These are phyloP conservation scores for Teleopsis dalmanni DNA, from an alignment of 1,140 invertebrate species.

Conservation along the genomic window DNA sequence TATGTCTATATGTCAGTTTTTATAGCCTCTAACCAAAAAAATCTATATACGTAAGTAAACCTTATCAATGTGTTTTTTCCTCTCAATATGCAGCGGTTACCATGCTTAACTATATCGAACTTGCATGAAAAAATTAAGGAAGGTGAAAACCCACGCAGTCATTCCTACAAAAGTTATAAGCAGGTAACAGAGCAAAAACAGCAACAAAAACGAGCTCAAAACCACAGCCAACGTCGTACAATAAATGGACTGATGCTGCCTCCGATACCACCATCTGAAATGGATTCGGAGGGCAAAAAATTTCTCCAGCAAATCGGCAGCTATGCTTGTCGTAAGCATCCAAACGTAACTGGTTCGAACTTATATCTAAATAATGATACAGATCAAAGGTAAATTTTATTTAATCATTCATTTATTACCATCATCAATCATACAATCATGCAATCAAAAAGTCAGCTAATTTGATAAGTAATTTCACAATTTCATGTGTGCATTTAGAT, in stretches of 20 bases:
- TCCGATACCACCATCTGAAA: constrained; percentile 6
- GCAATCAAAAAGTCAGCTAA: not conserved
- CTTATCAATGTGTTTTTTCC: not conserved
- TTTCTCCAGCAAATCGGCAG: constrained; percentile 6
- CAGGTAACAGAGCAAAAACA: constrained; percentile 7
- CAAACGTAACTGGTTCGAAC: constrained; percentile 7
- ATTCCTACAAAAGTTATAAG: constrained; percentile 33
- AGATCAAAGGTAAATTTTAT: constrained; percentile 7
- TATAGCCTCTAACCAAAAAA: no score
- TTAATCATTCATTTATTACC: not conserved
- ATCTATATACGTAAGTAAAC: no score
- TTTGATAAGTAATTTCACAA: not conserved
- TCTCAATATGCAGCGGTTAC: constrained; percentile 20
- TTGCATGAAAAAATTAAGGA: constrained; percentile 31
- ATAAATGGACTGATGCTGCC: not conserved
- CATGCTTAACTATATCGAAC: constrained; percentile 33
- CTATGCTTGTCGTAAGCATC: constrained; percentile 12
- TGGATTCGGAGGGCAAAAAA: constrained; percentile 10
- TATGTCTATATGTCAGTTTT: no score
- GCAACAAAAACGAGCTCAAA: not conserved
- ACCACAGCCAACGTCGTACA: constrained; percentile 3
- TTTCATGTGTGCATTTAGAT: constrained; percentile 18
- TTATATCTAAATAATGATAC: constrained; percentile 5
- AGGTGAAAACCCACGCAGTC: constrained; percentile 12
- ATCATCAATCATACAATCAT: not conserved